These are phyloP conservation scores for Fragum whitleyi DNA, from an alignment of 2,888 invertebrate species.

Conservation along the genomic window DNA sequence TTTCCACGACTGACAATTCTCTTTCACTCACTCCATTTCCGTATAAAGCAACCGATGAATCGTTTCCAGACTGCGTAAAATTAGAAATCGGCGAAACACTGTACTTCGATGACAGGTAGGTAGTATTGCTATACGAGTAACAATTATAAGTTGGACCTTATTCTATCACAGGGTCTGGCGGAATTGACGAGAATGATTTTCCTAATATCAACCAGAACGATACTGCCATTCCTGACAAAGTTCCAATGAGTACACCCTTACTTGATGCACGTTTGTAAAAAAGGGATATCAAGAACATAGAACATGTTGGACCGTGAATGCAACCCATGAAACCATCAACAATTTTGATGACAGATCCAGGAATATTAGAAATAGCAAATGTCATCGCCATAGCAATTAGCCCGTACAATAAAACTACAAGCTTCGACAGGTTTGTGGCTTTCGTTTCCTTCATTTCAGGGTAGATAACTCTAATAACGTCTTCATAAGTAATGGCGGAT, in stretches of 20 bases:
- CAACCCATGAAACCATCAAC: constrained; percentile 29
- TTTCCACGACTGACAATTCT: neutral
- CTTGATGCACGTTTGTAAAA: constrained; percentile 35
- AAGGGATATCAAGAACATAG: constrained; percentile 37
- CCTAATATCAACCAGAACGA: constrained; percentile 39
- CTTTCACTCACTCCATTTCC: neutral
- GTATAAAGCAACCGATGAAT: neutral
- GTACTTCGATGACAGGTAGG: neutral
- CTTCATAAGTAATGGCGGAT: no score
- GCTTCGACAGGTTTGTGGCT: constrained; percentile 22
- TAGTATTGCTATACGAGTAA: neutral
- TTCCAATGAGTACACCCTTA: constrained; percentile 42
- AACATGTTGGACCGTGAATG: constrained; percentile 37
- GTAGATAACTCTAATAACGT: constrained; percentile 23
- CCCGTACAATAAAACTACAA: constrained; percentile 29
- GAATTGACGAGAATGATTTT: constrained; percentile 11
- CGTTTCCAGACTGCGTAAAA: neutral
- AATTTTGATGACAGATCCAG: constrained; percentile 28
- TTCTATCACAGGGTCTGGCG: constrained; percentile 9
- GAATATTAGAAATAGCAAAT: constrained; percentile 32
- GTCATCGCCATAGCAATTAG: constrained; percentile 29
- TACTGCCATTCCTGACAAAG: constrained; percentile 28
- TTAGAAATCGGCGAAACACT: neutral
- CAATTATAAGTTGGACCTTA: constrained; percentile 37
- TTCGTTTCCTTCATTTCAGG: constrained; percentile 19